Evolutionary conservation across 1,140 invertebrate genomes (phyloP).

Genomic region (Aleiodes sp.): DNA sequence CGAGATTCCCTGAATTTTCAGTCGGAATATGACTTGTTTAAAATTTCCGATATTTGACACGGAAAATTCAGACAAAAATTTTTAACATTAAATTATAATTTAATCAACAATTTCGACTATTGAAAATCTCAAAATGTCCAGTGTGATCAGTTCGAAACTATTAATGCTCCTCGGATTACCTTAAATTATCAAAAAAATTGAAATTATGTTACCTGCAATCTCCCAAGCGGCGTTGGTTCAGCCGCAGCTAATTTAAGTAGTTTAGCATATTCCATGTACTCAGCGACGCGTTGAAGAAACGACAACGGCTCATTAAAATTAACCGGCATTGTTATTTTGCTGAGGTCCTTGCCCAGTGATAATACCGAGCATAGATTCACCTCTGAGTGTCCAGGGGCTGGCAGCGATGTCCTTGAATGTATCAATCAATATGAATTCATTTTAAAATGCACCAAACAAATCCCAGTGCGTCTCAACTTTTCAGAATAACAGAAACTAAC

Average conservation of each 20-base stretch:
- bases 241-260: constrained; percentile 82
- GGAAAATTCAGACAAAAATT: no score
- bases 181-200: not conserved
- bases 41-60: no score
- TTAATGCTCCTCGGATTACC: no score
- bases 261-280: constrained; percentile 94
- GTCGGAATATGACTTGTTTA: no score
- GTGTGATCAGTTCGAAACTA: no score
- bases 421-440: no score
- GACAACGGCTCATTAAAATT: constrained; percentile 96
- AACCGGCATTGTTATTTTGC: constrained; percentile 97
- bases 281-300: constrained; percentile 93
- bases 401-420: constrained; percentile 82
- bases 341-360: constrained; percentile 94
- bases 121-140: no score
- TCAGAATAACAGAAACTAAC: no score
- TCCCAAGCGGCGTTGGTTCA: constrained; percentile 78
- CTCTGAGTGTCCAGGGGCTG: constrained; percentile 89
- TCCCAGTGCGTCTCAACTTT: no score
- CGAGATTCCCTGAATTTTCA: no score
- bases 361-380: constrained; percentile 95
- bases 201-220: constrained; percentile 74
- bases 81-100: constrained; percentile 5
- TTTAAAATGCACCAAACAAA: no score
- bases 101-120: not conserved